Percentiles rank a stretch among this genome's conserved stretches.
phyloP scores from a whole-genome alignment of 2,888 invertebrate species.

The Thereva nobilitata region DNA sequence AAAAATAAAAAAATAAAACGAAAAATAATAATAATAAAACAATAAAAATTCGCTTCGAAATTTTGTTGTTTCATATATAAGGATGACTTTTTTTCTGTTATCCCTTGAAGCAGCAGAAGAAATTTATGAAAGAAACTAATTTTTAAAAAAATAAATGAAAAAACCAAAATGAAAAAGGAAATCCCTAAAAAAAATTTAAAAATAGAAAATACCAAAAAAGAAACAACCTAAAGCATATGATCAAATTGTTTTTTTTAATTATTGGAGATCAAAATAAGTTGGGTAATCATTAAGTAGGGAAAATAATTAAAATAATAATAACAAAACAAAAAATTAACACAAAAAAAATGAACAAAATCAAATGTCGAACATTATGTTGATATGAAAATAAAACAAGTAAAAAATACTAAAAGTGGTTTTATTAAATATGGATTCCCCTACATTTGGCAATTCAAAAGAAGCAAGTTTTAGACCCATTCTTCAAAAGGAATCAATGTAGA shows the following conservation, averaged over 20 bases:
- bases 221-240: constrained; percentile 10
- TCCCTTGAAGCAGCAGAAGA: too few species aligned
- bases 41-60: too few species aligned
- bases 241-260: constrained; percentile 26
- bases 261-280: constrained; percentile 28
- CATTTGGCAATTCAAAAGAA: too few species aligned
- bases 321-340: constrained; percentile 28
- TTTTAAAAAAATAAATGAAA: constrained; percentile 14
- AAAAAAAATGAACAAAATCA: constrained; percentile 24
- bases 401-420: not conserved
- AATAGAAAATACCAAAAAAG: not conserved
- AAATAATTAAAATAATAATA: constrained; percentile 25
- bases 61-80: too few species aligned
- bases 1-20: not conserved
- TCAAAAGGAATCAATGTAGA: too few species aligned
- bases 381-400: constrained; percentile 25
- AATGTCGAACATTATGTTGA: constrained; percentile 33
- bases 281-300: constrained; percentile 16
- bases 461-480: too few species aligned
- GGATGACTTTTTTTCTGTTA: too few species aligned
- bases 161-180: constrained; percentile 1
- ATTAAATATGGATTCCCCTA: too few species aligned
- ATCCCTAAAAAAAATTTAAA: constrained; percentile 1
- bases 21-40: constrained; percentile 4
- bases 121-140: constrained; percentile 10